phyloP scores from a whole-genome alignment of 2,888 invertebrate species.

The Meiosimyza platycephala region DNA sequence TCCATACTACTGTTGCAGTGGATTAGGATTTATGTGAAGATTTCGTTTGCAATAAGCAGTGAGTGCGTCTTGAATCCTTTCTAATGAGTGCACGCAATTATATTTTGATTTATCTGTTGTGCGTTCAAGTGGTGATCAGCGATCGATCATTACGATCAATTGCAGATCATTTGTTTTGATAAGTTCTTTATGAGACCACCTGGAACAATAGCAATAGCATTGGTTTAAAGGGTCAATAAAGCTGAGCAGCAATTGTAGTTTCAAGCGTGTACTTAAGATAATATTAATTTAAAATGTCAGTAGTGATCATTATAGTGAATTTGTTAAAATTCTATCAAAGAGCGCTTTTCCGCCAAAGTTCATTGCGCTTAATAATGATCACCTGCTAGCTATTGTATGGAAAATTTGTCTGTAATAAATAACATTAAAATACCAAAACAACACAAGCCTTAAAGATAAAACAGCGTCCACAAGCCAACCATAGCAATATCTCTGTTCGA shows the following conservation, averaged over 20 bases:
- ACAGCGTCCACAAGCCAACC: not conserved
- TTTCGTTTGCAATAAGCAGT: not conserved
- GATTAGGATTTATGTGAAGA: constrained; percentile 26
- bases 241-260: not conserved
- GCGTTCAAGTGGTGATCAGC: not conserved
- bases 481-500: no score
- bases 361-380: constrained; percentile 34
- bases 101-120: not conserved
- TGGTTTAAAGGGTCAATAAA: not conserved
- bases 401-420: not conserved
- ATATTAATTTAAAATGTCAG: no score
- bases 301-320: not conserved
- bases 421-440: constrained; percentile 30
- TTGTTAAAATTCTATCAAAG: constrained; percentile 21
- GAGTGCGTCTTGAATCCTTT: not conserved
- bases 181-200: constrained; percentile 13
- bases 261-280: not conserved
- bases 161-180: not conserved
- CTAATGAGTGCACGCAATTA: constrained; percentile 14
- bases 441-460: constrained; percentile 20
- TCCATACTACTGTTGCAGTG: not conserved
- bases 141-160: constrained; percentile 15
- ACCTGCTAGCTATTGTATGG: not conserved
- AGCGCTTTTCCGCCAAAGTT: constrained; percentile 8
- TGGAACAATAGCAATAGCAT: not conserved